A percentile compares a stretch with the other conserved stretches of the same genome.
These are phyloP conservation scores for Operophtera brumata DNA, from an alignment of 2,888 invertebrate genomes.

Conservation along the genomic window DNA sequence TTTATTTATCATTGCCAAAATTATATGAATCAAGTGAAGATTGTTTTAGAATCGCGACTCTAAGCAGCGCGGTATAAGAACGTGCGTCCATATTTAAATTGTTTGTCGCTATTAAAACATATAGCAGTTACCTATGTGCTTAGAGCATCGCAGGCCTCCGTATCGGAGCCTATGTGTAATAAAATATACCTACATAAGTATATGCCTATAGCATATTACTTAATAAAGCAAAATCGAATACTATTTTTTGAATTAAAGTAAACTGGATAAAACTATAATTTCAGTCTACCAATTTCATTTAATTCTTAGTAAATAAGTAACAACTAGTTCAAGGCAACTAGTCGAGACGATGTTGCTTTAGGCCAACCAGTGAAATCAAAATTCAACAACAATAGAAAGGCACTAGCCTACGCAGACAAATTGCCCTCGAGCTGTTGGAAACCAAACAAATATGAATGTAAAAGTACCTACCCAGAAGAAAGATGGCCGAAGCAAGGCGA, in stretches of 20 bases:
- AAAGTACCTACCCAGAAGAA: slow-evolving; percentile 26
- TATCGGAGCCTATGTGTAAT: no score
- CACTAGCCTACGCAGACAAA: slow-evolving; percentile 12
- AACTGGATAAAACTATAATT: neutral
- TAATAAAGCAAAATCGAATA: no score
- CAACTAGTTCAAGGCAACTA: no score
- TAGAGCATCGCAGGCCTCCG: no score
- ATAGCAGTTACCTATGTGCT: no score
- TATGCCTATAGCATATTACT: no score
- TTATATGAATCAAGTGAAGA: neutral
- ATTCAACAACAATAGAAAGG: neutral
- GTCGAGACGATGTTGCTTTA: neutral
- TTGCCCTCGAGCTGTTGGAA: slow-evolving; percentile 21
- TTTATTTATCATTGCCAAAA: slow-evolving; percentile 50
- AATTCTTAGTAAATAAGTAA: neutral
- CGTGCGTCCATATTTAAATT: no score
- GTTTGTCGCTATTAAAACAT: no score
- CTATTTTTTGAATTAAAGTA: no score
- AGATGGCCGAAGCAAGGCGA: slow-evolving; percentile 10
- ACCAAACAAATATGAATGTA: slow-evolving; percentile 36
- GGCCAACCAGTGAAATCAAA: slow-evolving; percentile 2
- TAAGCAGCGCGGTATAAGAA: neutral
- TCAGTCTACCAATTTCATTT: neutral
- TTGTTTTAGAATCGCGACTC: neutral
- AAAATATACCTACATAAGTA: no score